phyloP scores from a whole-genome alignment of 2,113 vertebrate genomes.

The Clinocottus analis region DNA sequence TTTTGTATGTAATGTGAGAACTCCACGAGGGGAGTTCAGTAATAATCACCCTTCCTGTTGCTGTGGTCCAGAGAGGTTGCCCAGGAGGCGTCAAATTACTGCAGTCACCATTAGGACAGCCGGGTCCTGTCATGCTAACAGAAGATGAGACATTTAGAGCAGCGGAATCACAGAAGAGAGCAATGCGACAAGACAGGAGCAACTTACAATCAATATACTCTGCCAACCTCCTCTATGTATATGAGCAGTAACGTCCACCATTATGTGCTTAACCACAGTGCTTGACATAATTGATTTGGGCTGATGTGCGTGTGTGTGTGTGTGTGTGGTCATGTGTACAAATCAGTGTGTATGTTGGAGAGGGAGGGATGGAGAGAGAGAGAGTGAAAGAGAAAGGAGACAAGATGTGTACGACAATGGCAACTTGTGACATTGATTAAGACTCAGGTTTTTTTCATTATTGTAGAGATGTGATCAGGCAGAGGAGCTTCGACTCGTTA shows the following conservation, averaged over 20 bases:
- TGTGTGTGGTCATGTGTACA: conserved; percentile 40
- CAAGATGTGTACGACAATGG: conserved; percentile 23
- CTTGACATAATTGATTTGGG: conserved; percentile 65
- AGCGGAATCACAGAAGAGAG: conserved; percentile 52
- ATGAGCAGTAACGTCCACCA: conserved; percentile 58
- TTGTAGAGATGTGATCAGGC: conserved; percentile 9
- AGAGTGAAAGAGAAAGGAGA: conserved; percentile 17
- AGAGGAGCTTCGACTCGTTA: background rate
- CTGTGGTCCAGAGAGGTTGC: conserved; percentile 48
- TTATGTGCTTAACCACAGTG: conserved; percentile 37
- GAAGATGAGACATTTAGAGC: conserved; percentile 61
- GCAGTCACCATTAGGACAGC: conserved; percentile 59
- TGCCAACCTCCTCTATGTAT: conserved; percentile 62
- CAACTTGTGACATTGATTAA: conserved; percentile 32
- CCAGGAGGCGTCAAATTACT: conserved; percentile 63
- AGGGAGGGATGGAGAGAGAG: background rate
- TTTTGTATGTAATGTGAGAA: conserved; percentile 43
- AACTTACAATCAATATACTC: conserved; percentile 70
- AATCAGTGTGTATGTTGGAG: background rate
- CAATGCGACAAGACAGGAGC: conserved; percentile 51
- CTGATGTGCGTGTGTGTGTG: background rate
- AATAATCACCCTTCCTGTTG: conserved; percentile 59
- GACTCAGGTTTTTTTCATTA: conserved; percentile 18
- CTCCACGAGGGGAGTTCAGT: conserved; percentile 55
- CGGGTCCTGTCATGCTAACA: conserved; percentile 50